Conservation (phyloP, 2,113 vertebrate genomes). For the Urocolius indicus region DNA sequence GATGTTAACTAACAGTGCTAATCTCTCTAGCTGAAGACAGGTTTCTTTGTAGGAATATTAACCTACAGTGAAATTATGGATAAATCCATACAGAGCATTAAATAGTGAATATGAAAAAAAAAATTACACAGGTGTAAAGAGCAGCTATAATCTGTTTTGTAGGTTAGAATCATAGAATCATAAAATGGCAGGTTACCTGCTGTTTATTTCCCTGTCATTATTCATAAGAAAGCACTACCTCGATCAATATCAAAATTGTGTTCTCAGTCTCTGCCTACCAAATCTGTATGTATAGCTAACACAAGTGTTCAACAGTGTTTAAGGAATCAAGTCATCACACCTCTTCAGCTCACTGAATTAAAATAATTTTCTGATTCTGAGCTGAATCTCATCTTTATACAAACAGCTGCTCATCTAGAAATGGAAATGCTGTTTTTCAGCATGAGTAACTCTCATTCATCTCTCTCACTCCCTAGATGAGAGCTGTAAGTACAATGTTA, state of each 20-base stretch:
- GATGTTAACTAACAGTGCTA: neutral
- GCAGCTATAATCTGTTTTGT: neutral
- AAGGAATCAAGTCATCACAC: neutral
- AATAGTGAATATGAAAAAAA: neutral
- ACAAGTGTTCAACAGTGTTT: accelerated
- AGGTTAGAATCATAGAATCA: too few relatives aligned
- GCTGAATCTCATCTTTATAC: neutral
- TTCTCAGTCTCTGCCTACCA: neutral
- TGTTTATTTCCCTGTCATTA: neutral
- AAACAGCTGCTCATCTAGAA: neutral
- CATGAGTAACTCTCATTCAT: accelerated
- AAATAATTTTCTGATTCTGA: neutral
- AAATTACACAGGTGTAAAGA: neutral
- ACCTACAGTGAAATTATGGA: neutral
- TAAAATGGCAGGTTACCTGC: neutral
- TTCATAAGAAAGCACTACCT: neutral
- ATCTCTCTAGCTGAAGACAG: neutral
- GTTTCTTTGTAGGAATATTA: neutral
- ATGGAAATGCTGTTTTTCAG: neutral
- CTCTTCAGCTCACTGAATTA: neutral
- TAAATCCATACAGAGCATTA: neutral
- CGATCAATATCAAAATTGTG: neutral
- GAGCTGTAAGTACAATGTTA: neutral
- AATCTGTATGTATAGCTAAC: neutral
- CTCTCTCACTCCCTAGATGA: neutral